These are phyloP conservation scores for Heliangelus exortis DNA, from an alignment of 2,797 vertebrate genomes.

Conservation along the genomic window DNA sequence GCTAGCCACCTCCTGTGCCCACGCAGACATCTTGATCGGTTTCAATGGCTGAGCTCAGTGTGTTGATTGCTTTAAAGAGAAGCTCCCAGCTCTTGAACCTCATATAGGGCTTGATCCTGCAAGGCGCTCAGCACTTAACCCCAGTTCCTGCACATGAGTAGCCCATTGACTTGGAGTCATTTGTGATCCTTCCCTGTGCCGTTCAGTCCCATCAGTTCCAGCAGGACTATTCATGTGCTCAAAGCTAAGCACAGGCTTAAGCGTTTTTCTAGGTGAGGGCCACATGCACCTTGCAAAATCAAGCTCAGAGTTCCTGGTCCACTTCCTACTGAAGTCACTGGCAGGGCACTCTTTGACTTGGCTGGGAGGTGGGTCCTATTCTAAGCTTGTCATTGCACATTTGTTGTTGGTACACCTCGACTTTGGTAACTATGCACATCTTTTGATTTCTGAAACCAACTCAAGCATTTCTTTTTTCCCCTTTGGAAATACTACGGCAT, in stretches of 20 bases:
- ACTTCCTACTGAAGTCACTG: slow-evolving; percentile 41
- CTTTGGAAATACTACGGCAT: slow-evolving; percentile 56
- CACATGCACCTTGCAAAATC: slow-evolving; percentile 60
- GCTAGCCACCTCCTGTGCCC: slow-evolving; percentile 72
- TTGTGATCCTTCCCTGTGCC: not conserved
- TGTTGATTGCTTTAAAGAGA: slow-evolving; percentile 80
- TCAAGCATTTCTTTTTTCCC: slow-evolving; percentile 59
- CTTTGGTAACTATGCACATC: slow-evolving; percentile 86
- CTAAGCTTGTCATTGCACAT: slow-evolving; percentile 78
- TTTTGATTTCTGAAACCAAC: slow-evolving; percentile 76
- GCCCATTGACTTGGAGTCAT: slow-evolving; percentile 46
- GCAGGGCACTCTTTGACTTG: slow-evolving; percentile 46
- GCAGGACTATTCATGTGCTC: slow-evolving; percentile 18
- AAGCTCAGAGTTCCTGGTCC: slow-evolving; percentile 40
- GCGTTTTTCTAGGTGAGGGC: slow-evolving; percentile 43
- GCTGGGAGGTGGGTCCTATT: slow-evolving; percentile 40
- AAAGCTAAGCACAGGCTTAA: slow-evolving; percentile 56
- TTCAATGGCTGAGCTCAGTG: slow-evolving; percentile 78
- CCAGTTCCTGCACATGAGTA: slow-evolving; percentile 7
- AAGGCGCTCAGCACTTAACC: slow-evolving; percentile 58
- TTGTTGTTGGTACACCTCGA: slow-evolving; percentile 80
- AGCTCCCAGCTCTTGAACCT: slow-evolving; percentile 79
- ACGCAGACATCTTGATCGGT: slow-evolving; percentile 64
- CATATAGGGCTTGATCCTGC: slow-evolving; percentile 69
- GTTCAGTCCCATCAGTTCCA: not conserved